Base-by-base conservation (phyloP, 2,113 vertebrate genomes). In the Brachyhypopomus occidentalis region DNA sequence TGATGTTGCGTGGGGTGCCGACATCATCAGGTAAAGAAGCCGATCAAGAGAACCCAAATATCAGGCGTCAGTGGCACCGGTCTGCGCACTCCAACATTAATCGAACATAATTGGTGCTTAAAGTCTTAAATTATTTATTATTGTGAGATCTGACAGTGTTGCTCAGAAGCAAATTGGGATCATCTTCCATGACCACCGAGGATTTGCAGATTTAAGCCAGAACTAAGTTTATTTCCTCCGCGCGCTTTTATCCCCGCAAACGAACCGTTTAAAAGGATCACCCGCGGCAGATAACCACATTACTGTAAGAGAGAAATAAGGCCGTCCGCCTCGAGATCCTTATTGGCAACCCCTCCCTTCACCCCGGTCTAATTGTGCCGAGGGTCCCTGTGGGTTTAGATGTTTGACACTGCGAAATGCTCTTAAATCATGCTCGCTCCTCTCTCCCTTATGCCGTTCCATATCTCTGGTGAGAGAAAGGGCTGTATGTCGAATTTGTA, bases 151-250 rank as follows among this genome's bases (percentile, higher is more conserved):
- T 93, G 92, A 93, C 91, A 92, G 91, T 86, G 88, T 88, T 92
- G 90, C 91, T 93, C 91, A 92, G 93, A 92, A 93, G 93, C 91
- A 93, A 94, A 94, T 94, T 94, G 93, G 92, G 92, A 93, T 93
- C 93, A 94, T 94, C 92, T 93, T 92, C 92, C 92, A 93, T 93
- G 93, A 94, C 92, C 93, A 94, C 92, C 89, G 91, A 94, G 93
- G 93, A 94, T 93, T 94, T 93, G 88, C 88, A 93, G 92, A 94
- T 94, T 92, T 92, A 91, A 94, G 91, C 92, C 93, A 93, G 90
- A 93, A 94, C 93, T 93, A 93, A 94, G 91, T 93, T 94, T 93
- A 93, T 94, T 94, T 94, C 92, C 92, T 90, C 84, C 87, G 89
- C 91, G 89, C 86, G 91, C 93, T 94, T 93, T 94, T 94, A 94